These are phyloP conservation scores for Urophycis tenuis DNA, from an alignment of 2,797 vertebrate species.

Conservation along the genomic window DNA sequence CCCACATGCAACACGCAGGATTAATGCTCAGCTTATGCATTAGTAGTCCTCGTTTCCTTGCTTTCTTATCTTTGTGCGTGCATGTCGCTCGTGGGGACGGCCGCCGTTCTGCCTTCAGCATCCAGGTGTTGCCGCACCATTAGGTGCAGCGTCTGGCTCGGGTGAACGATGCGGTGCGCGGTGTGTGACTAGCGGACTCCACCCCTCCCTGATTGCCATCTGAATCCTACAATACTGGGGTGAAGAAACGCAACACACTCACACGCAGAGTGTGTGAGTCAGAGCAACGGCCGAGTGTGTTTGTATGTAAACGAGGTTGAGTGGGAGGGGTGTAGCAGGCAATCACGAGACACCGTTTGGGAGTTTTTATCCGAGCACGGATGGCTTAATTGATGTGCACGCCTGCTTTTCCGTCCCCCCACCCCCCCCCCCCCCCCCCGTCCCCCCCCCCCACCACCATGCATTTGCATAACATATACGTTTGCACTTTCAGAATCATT, in stretches of 20 bases:
- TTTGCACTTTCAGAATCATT: constrained; percentile 68
- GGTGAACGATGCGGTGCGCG: background rate
- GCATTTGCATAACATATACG: constrained; percentile 65
- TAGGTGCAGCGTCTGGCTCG: constrained; percentile 19
- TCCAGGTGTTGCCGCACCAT: constrained; percentile 39
- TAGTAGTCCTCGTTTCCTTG: constrained; percentile 13
- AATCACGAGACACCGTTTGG: background rate
- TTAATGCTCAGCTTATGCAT: constrained; percentile 35
- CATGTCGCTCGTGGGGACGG: constrained; percentile 34
- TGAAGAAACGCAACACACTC: background rate
- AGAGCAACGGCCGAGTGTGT: background rate
- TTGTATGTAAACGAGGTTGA: background rate
- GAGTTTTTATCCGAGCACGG: background rate
- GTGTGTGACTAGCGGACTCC: background rate
- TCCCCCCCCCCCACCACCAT: background rate
- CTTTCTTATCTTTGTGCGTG: constrained; percentile 47
- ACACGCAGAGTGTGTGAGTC: background rate
- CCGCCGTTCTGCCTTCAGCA: constrained; percentile 21
- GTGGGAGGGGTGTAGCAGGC: background rate
- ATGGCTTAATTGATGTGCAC: background rate
- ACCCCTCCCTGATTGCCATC: background rate
- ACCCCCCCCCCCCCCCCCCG: too few relatives aligned
- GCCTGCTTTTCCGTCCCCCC: constrained; percentile 10
- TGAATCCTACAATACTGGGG: background rate
- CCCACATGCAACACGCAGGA: constrained; percentile 31